Base-by-base conservation (phyloP, 2,888 invertebrate genomes). In the Dorcus parallelipipedus region DNA sequence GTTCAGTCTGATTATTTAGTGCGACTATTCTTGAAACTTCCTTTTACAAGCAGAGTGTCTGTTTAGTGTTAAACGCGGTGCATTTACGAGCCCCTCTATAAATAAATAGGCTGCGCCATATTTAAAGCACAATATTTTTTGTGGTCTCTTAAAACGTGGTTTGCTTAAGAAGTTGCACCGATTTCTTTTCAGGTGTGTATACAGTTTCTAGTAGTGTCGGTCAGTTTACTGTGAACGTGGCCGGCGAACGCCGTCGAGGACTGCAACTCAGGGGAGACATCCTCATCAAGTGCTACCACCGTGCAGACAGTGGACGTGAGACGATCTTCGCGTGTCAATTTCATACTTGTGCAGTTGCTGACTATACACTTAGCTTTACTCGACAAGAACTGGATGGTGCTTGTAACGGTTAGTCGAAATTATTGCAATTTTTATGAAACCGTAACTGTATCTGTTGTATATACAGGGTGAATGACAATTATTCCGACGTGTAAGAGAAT, bases 261-360 rank as follows among this genome's bases (percentile, higher is more conserved):
- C 84, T 92, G 48, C 86, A 89, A 53, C 82, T 96, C 10, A 84
- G 94, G 52, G 95, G 96, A 9, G 96, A 96, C 79, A 90, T 96
- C 66, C 83, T 95, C 61, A 86, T 96, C 71, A 94, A 95, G 77
- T 95, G 95, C 76, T 95, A 94, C 82, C 88, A 93, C 70, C 84
- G 91, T 3, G 79, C 73, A 23, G 74, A 75, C 42, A 66, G 69
- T 38, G 82, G 82, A 62, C 80, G 85, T 43, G 88, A 88, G 69
- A 84, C 90, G n/a, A 85, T 93, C 67, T 93, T 93, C 81, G 87
- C 90, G 51, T 89, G 90, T 76, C 92, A 96, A 86, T 95, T 96
- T 82, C 95, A 96, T 83, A 95, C 96, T 3, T 95, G 95, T 80
- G 94, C 95, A 54, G 89, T 95, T 64, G 85, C 91, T 49, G 90